Base-by-base conservation (phyloP, 2,797 vertebrate genomes). In the Scleropages formosus region DNA sequence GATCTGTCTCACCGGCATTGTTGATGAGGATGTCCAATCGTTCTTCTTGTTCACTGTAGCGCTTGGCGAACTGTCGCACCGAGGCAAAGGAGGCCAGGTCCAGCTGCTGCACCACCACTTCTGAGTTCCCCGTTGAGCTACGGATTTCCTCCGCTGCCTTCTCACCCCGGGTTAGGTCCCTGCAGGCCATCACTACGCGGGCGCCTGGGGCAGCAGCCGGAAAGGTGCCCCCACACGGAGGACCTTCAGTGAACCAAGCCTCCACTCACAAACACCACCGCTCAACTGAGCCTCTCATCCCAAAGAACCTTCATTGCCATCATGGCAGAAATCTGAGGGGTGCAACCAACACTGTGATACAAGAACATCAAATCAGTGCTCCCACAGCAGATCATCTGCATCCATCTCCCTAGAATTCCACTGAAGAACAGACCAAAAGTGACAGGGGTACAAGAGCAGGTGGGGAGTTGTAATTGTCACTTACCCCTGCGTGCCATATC, bases 401-500 rank as follows among this genome's bases (percentile, higher is more conserved):
- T n/a, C n/a, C n/a, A n/a, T n/a, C n/a, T n/a, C n/a, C n/a, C n/a
- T n/a, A n/a, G n/a, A n/a, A n/a, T n/a, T n/a, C 2, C 53, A 18
- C 12, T 53, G 53, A n/a, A n/a, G n/a, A n/a, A n/a, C n/a, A n/a
- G n/a, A n/a, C 39, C 31, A 39, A 31, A 39, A 39, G 39, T 39
- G 31, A 39, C 31, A 39, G 31, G 2, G 6, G 31, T 6, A 39
- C 31, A 39, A 6, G 2, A 39, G 31, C 31, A 39, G 31, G 31
- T 6, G 31, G 39, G 31, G 16, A 61, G 61, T 9, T 61, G 8
- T 4, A 56, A 24, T 18, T 62, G 44, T 65, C 8, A 22, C 75
- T 85, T 85, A 93, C 95, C 96, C 94, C 95, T 88, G 62, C 75
- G 75, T 0, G 95, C 94, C n/a, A 97, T 85, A 18, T 96, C 94